Base-by-base conservation (phyloP, 2,797 vertebrate species). In the Gobionotothen gibberifrons region DNA sequence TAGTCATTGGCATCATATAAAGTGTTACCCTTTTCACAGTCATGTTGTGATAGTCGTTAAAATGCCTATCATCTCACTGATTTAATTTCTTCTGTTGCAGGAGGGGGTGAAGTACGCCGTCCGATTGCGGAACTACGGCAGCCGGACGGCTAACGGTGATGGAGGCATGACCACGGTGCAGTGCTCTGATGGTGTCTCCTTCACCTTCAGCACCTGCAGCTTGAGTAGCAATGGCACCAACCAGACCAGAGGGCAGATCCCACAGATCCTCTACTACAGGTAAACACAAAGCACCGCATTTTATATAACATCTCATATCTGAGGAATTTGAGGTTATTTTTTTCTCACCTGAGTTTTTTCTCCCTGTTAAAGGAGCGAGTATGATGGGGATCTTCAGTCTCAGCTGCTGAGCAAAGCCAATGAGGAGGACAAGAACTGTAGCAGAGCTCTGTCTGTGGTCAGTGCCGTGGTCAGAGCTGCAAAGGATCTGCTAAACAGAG, bases 121-220 rank as follows among this genome's bases (percentile, higher is more conserved):
- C 36, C 95, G 98, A 54, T 85, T 99, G 79, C 95, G 98, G 73
- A 99, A 99, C 92, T 99, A 99, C 0, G 98, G 98, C 62, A 99
- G 98, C 81, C 95, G 98, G 12, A 99, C 98, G n/a, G 98, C 98
- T 60, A 99, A 99, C 61, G 98, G 98, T 5, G 98, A 99, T 51
- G 98, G 98, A 70, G 98, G 98, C n/a, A 98, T 99, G 95, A 99
- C 98, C 61, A 99, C 98, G 2, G 96, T 99, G 39, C 98, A 98
- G 87, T 99, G 98, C 87, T 95, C 97, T 0, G 98, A 99, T 54
- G 97, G 97, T 1, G 96, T 99, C n/a, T 95, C 96, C 0, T 99
- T 99, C 83, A 99, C 98, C 0, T 99, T 99, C 85, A 99, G 98
- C 81, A 99, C 98, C 0, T 99, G 98, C 76, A 99, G 97, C 87